These are phyloP conservation scores for Colinus virginianus DNA, from an alignment of 2,113 vertebrate genomes.

Conservation along the genomic window DNA sequence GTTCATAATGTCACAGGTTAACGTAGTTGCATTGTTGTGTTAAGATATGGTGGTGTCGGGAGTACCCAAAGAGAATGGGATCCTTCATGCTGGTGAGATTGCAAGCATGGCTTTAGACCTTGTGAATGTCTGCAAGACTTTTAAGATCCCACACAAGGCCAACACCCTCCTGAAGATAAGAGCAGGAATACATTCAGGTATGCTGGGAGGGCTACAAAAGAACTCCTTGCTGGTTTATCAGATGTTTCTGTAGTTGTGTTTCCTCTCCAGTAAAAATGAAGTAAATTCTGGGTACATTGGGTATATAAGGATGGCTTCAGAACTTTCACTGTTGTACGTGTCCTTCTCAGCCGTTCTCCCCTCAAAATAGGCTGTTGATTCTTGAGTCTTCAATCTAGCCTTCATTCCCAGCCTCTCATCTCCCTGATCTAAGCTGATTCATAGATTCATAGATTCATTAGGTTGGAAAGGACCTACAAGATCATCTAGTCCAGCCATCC, in stretches of 20 bases:
- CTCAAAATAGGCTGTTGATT: not conserved
- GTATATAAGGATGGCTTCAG: not conserved
- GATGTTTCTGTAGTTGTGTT: not conserved
- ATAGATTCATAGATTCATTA: too few relatives aligned
- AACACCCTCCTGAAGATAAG: constrained; percentile 83
- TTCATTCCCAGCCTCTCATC: not conserved
- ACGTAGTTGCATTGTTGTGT: constrained; percentile 23
- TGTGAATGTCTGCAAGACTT: constrained; percentile 83
- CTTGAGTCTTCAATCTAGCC: not conserved
- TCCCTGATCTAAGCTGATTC: not conserved
- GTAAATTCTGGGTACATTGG: not conserved
- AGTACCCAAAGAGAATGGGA: constrained; percentile 83
- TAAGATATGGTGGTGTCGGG: constrained; percentile 89
- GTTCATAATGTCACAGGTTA: not conserved
- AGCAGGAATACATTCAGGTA: constrained; percentile 86
- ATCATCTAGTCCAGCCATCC: too few relatives aligned
- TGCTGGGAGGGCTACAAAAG: not conserved
- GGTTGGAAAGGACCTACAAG: too few relatives aligned
- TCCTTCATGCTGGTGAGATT: constrained; percentile 81
- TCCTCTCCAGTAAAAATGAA: not conserved
- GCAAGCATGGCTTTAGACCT: constrained; percentile 88
- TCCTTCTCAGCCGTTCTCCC: not conserved
- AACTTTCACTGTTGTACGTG: not conserved
- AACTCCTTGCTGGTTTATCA: not conserved
- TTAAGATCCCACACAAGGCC: constrained; percentile 86